These are phyloP conservation scores for Ondatra zibethicus DNA, from an alignment of 2,113 vertebrate genomes.

Conservation along the genomic window DNA sequence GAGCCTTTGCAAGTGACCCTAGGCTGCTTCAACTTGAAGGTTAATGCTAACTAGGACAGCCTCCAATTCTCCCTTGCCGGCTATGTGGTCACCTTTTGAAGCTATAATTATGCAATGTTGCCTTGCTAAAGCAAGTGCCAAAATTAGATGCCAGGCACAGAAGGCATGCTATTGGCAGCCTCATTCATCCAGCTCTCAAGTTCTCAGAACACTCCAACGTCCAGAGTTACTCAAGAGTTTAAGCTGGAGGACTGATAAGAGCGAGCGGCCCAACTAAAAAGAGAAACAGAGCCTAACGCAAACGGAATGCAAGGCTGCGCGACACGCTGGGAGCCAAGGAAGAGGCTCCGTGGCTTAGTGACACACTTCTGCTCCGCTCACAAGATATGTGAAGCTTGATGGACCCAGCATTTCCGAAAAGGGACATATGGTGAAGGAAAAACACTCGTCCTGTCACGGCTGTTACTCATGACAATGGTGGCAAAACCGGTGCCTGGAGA, in stretches of 20 bases:
- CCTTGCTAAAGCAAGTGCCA: conserved; percentile 60
- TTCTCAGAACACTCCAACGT: conserved; percentile 66
- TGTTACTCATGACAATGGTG: not conserved
- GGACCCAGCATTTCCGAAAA: not conserved
- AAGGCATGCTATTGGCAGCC: conserved; percentile 71
- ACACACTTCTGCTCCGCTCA: conserved; percentile 25
- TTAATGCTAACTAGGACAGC: not conserved
- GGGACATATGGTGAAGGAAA: not conserved
- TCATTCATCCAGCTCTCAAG: conserved; percentile 65
- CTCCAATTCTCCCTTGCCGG: not conserved
- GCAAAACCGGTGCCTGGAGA: not conserved
- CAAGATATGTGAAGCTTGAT: not conserved
- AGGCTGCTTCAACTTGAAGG: not conserved
- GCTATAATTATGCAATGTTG: conserved; percentile 66
- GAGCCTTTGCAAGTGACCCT: not conserved
- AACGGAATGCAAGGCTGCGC: conserved; percentile 50
- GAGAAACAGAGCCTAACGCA: conserved; percentile 55
- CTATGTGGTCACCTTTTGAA: conserved; percentile 61
- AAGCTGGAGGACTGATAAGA: conserved; percentile 61
- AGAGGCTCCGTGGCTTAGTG: not conserved
- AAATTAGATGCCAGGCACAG: conserved; percentile 70
- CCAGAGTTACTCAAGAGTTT: conserved; percentile 71
- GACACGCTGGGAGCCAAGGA: not conserved
- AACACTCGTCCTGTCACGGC: not conserved
- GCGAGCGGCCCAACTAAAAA: conserved; percentile 69